Evolutionary conservation across 2,888 invertebrate genomes (phyloP), one percentile per base, ranked within the genome.

Genomic region (Drosophila neutralis): DNA sequence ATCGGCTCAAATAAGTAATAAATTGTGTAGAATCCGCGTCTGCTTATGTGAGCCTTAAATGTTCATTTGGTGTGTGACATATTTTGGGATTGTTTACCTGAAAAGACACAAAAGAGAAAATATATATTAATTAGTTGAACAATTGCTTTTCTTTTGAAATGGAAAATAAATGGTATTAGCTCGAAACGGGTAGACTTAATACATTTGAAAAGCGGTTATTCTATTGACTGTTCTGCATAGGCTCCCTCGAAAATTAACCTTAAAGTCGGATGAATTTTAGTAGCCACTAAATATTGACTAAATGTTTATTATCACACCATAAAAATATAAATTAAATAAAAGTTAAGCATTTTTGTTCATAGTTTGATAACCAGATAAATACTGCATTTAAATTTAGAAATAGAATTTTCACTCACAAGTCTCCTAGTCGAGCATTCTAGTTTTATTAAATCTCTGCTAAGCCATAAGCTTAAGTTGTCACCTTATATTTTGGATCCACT

Each of bases 31-130:
- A 54, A 56, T n/a, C n/a, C 36, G 54, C 36, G 18, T 35, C 11
- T 31, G 48, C 65, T 60, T 51, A 67, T 63, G 58, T 78, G 63
- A 33, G 58, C 40, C 49, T 53, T 56, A 52, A 56, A 54, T 70
- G 62, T 76, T 75, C 53, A 75, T 49, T 65, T 54, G 1, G 56
- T 38, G 57, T 45, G 24, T 35, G 54, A 66, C 58, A 73, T 49
- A 51, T 31, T 66, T 65, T 57, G 29, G 11, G 33, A 38, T 69
- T 69, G 57, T 48, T 80, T 81, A 80, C 80, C 80, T 80, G 76
- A 10, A 78, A 78, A 31, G 62, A 57, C 42, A 31, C 24, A 63
- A 38, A 10, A 33, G 5, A 58, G 33, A 58, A 31, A 63, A 29
- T 11, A 33, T 8, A 29, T 5, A 66, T 58, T 59, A 13, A 68